Base-by-base conservation (phyloP, 30 jellyfish, hydroid and myxozoan species). In the Aurelia aurita complex sp. Pacific region DNA sequence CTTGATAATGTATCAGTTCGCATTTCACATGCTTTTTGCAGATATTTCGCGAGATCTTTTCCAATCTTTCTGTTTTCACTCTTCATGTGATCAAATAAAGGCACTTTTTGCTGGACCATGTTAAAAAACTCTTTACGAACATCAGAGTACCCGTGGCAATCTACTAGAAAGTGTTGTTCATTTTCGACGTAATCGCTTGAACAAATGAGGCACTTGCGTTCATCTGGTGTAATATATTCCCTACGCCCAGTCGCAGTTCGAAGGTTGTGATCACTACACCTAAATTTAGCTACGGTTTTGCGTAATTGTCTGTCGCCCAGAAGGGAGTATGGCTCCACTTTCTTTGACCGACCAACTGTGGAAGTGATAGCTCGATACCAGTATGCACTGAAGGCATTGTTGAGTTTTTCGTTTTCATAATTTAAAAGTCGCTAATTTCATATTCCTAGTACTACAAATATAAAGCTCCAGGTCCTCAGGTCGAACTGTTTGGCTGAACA, bases 241-340 rank as follows among this genome's bases (percentile, higher is more conserved):
- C 76, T 67, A 5, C 76, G 76, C 76, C 76, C 76, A 18, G 43
- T 67, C 43, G 1, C 43, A 35, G 1, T 67, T 67, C 76, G 76
- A 35, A 67, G 76, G 76, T 67, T 67, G 13, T 67, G 76, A 67
- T 67, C 76, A 65, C 75, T 65, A 32, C 75, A 65, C 33, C 75
- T 32, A 65, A 65, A 65, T 65, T 65, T 65, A 10, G 75, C 75
- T 67, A 67, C 52, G 4, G 52, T 15, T 12, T 15, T 3, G 33
- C 76, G 76, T 51, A 67, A 29, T 35, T 67, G 53, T 51, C 76
- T 38, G 5, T 38, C 50, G 50, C 50, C 50, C 5, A 4, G 50
- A 38, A 38, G 50, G 5, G 5, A 67, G 43, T 67, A 67, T 2
- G 76, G 76, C 76, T 67, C 76, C 43, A 67, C 76, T 67, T 67